Evolutionary conservation across 2,888 invertebrate genomes (phyloP).

Genomic region (Rhabditophanes sp.): DNA sequence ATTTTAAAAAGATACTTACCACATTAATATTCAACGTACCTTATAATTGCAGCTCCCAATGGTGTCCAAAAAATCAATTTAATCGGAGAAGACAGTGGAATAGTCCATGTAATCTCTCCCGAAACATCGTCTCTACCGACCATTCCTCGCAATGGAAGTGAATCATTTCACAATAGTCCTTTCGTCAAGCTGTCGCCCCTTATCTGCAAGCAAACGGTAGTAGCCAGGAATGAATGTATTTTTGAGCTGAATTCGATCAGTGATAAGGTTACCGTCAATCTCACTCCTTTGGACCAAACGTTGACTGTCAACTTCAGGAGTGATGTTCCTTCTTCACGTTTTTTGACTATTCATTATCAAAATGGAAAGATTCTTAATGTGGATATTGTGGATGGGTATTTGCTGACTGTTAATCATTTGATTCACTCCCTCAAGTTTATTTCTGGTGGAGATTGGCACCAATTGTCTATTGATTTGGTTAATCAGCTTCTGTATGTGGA

Average conservation of each 20-base stretch:
- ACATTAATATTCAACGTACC: too few relatives aligned
- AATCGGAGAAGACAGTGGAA: constrained; percentile 7
- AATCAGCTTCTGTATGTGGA: constrained; percentile 11
- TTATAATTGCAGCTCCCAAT: too few relatives aligned
- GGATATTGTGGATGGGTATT: constrained; percentile 16
- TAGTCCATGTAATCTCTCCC: constrained; percentile 12
- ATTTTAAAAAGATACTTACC: too few relatives aligned
- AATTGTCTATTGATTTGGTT: constrained; percentile 8
- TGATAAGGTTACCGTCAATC: constrained; percentile 7
- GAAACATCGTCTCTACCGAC: too few relatives aligned
- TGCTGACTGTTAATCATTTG: constrained; percentile 15
- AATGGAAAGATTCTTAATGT: constrained; percentile 6
- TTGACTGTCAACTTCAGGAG: constrained; percentile 15
- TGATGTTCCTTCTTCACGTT: constrained; percentile 12
- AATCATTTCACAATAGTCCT: too few relatives aligned
- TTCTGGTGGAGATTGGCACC: constrained; percentile 21
- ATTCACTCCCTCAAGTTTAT: constrained; percentile 17
- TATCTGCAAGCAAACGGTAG: constrained; percentile 8
- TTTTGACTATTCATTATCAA: constrained; percentile 8
- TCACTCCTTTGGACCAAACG: constrained; percentile 1
- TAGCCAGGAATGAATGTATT: constrained; percentile 12
- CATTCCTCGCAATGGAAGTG: too few relatives aligned
- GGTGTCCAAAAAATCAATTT: too few relatives aligned
- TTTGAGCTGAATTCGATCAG: constrained; percentile 12
- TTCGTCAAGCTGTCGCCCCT: too few relatives aligned